Percentiles rank a stretch among this genome's conserved stretches.
Conservation (phyloP, 2,113 vertebrate genomes). For the Lepidothrix coronata region DNA sequence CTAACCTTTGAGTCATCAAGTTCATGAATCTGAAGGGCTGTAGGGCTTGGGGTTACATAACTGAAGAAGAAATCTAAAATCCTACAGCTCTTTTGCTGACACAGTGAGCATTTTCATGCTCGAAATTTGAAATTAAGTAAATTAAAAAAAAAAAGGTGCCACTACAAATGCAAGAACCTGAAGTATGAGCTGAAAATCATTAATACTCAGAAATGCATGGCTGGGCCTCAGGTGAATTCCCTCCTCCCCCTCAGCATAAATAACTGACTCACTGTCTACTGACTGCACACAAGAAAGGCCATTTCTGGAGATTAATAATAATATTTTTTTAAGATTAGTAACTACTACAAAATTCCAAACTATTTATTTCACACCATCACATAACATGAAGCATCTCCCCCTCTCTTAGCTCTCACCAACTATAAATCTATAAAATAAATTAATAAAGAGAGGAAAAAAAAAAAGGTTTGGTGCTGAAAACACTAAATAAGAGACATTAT, state of each 20-base stretch:
- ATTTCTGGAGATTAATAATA: neutral
- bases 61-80: neutral
- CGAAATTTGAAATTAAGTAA: neutral
- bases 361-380: neutral
- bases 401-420: neutral
- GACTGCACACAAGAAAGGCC: neutral
- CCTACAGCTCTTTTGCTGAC: neutral
- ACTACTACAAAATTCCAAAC: neutral
- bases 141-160: neutral
- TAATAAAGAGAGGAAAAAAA: neutral
- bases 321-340: neutral
- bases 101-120: neutral
- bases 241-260: neutral
- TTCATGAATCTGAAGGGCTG: neutral
- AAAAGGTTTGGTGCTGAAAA: neutral
- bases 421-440: neutral
- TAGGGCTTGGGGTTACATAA: neutral
- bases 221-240: neutral
- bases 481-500: neutral
- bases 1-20: neutral
- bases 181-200: neutral
- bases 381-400: neutral
- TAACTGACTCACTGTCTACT: neutral
- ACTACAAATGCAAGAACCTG: neutral
- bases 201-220: neutral